Evolutionary conservation across 2,888 invertebrate genomes (phyloP), one percentile per base, ranked within the genome.

Genomic region (Acronicta psi): DNA sequence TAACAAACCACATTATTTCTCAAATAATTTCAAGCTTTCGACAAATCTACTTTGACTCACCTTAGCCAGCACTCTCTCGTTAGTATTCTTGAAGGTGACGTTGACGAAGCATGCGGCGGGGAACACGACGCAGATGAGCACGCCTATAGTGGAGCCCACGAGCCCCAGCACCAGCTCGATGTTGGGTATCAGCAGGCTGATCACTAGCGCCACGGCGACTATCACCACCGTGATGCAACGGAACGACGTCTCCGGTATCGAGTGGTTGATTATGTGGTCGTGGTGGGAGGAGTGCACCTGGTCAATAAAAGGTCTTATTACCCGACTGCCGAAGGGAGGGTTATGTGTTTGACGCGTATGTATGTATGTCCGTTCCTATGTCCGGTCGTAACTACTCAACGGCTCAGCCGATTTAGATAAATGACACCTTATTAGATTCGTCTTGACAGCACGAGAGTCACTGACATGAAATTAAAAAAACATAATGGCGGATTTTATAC

Each of bases 111-210:
- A 97, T 0, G 97, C 95, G 0, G 99, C 97, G 0, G 99, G 99
- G 81, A 99, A 97, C 81, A 99, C 96, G 34, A 99, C 96, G 80
- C 99, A 99, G 71, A 99, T 97, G 71, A 98, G 95, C 13, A 98
- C 97, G 0, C 99, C 99, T 75, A 99, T 98, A 0, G 99, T 99
- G 1, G 99, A 98, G 0, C 99, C 99, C 36, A 98, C 97, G 34
- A 99, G 92, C 0, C 99, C 99, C 59, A 99, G 95, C 53, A 99
- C 98, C 77, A 99, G 95, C 93, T 99, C 98, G 59, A 98, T 98
- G 83, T 98, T 99, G 14, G 99, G 99, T 75, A 99, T 96, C 67
- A 98, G 87, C 49, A 99, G 95, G 13, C 98, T 98, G 56, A 97
- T 95, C 57, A 96, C 90, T 47, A 99, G 94, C 0, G 99, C 97